Evolutionary conservation across 2,888 invertebrate species (phyloP), one percentile per base, ranked within the genome.

Genomic region (Lingula anatina): DNA sequence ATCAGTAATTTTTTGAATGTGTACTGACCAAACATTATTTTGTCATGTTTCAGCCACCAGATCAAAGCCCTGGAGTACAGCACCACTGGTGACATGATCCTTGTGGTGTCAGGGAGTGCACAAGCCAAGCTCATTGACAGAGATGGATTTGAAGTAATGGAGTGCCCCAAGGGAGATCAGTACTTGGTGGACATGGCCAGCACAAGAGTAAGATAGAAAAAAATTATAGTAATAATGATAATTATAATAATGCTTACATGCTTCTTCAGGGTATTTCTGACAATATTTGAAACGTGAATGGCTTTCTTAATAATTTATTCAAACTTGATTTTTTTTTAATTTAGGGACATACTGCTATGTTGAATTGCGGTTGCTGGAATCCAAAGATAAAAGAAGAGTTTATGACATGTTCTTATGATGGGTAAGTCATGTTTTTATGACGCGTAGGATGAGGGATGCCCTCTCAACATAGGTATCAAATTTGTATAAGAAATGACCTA

Each of bases 131-230:
- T 97, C 1, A 78, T 97, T 15, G 95, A 95, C 68, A 80, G 96
- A 24, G 96, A 97, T 71, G 96, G 96, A 0, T 90, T 91, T 64
- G 94, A 94, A 47, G 85, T 90, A 50, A 82, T 92, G 39, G 92
- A 95, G 78, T 94, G 94, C 67, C 86, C 89, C 0, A 94, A 93
- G 76, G 97, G 95, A 0, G 93, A 94, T 76, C 92, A 91, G 73
- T 99, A 99, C 67, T 89, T 99, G 21, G 87, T 87, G 0, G 97
- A 99, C 50, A 67, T 66, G 62, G 64, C 71, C 18, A 70, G 65
- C 51, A 76, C 76, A 28, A 72, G 73, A 66, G 74, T 74, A 52
- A 42, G 47, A 25, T n/a, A 9, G 9, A n/a, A n/a, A 9, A 15
- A 9, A 39, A 7, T 18, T 39, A 7, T 9, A 7, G 15, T n/a